Conservation (phyloP, 2,888 invertebrate genomes). For the Macaria liturata region DNA sequence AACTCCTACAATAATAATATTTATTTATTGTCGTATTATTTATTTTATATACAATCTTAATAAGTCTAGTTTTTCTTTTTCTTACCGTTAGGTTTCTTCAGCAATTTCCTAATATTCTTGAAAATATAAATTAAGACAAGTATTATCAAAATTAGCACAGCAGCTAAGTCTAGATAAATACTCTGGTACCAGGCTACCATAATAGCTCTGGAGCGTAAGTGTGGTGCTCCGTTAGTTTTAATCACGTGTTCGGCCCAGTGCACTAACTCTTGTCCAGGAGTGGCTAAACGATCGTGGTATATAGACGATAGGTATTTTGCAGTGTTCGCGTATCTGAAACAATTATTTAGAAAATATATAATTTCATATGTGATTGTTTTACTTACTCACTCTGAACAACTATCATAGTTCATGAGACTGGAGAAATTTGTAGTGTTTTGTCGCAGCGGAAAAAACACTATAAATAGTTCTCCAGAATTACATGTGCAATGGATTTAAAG, state of each 20-base stretch:
- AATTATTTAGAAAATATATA: neutral
- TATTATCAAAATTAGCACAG: slow-evolving; percentile 33
- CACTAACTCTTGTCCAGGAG: slow-evolving; percentile 83
- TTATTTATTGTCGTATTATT: no score
- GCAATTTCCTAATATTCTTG: slow-evolving; percentile 8
- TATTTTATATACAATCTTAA: no score
- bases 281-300: slow-evolving; percentile 73
- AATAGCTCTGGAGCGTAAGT: slow-evolving; percentile 64
- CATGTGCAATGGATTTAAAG: no score
- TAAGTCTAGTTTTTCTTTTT: slow-evolving; percentile 16
- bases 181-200: slow-evolving; percentile 55
- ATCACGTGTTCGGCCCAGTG: slow-evolving; percentile 88
- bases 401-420: no score
- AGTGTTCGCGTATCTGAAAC: slow-evolving; percentile 49
- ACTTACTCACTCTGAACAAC: no score
- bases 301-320: slow-evolving; percentile 52
- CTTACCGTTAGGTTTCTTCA: neutral
- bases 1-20: no score
- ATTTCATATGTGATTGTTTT: no score
- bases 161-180: slow-evolving; percentile 56
- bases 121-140: slow-evolving; percentile 23
- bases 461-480: no score
- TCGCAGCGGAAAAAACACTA: no score
- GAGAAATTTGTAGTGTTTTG: no score
- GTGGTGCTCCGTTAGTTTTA: slow-evolving; percentile 80